A percentile compares a stretch with the other conserved stretches of the same genome.
Evolutionary conservation across 2,888 invertebrate species (phyloP).

Genomic region (Taenaris catops): DNA sequence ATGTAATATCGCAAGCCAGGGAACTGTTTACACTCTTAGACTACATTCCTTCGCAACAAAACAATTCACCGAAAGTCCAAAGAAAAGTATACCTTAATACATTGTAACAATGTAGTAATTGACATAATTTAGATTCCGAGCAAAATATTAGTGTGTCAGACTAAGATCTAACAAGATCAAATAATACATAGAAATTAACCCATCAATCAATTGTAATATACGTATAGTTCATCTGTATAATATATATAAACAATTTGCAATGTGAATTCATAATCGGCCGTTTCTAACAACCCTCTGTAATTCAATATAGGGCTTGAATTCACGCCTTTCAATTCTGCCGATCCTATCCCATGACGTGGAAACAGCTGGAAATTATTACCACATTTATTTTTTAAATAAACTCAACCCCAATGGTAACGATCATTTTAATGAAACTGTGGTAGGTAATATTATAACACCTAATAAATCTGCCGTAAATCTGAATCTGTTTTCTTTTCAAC

Average conservation of each 20-base stretch:
- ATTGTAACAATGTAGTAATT: background rate
- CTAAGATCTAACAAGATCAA: slow-evolving; percentile 56
- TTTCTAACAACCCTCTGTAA: no score
- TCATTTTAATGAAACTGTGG: slow-evolving; percentile 16
- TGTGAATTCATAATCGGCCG: no score
- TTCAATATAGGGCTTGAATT: no score
- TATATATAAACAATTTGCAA: background rate
- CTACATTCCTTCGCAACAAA: slow-evolving; percentile 18
- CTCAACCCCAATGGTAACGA: no score
- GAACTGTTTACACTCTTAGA: no score
- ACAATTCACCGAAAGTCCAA: slow-evolving; percentile 8
- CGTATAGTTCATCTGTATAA: slow-evolving; percentile 42
- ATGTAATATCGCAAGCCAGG: no score
- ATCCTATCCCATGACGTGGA: no score
- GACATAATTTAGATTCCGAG: background rate
- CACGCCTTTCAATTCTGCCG: no score
- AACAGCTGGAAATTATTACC: no score
- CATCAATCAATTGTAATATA: slow-evolving; percentile 62
- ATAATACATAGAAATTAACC: slow-evolving; percentile 61
- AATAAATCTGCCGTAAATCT: slow-evolving; percentile 20
- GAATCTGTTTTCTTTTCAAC: slow-evolving; percentile 22
- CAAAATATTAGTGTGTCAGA: slow-evolving; percentile 22
- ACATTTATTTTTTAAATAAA: no score
- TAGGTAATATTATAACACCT: slow-evolving; percentile 17
- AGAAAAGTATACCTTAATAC: slow-evolving; percentile 14